Percentiles rank a stretch among this genome's conserved stretches.
Conservation (phyloP, 1,140 invertebrate species). For the Eumeta japonica region DNA sequence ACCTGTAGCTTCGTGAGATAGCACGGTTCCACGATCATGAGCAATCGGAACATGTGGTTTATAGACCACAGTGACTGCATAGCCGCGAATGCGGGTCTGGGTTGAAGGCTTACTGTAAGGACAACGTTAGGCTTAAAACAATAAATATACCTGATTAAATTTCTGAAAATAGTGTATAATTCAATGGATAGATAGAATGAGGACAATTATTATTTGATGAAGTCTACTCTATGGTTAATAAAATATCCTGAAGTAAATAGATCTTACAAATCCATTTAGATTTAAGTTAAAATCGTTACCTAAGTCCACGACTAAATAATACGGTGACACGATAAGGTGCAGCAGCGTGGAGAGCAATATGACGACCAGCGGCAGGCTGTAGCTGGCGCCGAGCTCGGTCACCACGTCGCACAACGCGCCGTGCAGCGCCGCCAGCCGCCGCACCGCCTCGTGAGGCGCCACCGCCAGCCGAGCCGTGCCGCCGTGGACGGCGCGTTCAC, state of each 20-base stretch:
- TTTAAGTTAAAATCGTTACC: no score
- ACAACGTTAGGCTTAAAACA: conserved; percentile 12
- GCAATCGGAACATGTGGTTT: conserved; percentile 61
- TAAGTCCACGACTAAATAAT: conserved; percentile 68
- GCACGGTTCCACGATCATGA: conserved; percentile 68
- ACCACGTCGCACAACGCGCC: conserved; percentile 43
- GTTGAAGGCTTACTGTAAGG: not conserved
- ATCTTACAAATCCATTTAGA: no score
- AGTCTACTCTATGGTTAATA: no score
- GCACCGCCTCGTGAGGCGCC: conserved; percentile 37
- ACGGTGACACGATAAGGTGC: conserved; percentile 70
- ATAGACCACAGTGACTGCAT: conserved; percentile 64
- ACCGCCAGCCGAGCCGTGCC: conserved; percentile 32
- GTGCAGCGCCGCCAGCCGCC: conserved; percentile 37
- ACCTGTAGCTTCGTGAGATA: conserved; percentile 61
- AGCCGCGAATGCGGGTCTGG: conserved; percentile 31
- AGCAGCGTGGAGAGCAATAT: conserved; percentile 66
- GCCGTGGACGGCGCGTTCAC: conserved; percentile 16
- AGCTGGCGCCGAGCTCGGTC: conserved; percentile 43
- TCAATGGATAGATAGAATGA: no score
- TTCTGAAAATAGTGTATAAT: no score
- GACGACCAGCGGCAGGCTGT: conserved; percentile 61
- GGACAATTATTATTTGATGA: no score
- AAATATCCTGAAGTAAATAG: no score
- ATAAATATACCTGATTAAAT: no score